Base-by-base conservation (phyloP, 2,888 invertebrate genomes). In the Andrena flavipes region DNA sequence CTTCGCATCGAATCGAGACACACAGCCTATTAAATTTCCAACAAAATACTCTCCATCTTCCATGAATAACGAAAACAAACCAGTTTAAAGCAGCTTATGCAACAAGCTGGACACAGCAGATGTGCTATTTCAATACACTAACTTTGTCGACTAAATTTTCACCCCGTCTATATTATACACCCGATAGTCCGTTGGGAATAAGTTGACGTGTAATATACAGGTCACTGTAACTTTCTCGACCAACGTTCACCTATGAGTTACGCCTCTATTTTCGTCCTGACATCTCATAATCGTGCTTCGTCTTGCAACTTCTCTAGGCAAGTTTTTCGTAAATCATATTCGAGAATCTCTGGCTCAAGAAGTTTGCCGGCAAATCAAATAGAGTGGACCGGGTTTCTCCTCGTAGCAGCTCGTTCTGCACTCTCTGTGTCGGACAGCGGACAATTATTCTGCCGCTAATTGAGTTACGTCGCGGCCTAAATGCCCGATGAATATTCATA, bases 401-500 rank as follows among this genome's bases (percentile, higher is more conserved):
- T 74, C 82, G 78, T 82, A 82, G 80, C 75, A 79, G 74, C 82
- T 86, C 82, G 76, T 84, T 80, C 84, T 80, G 74, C 74, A 84
- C 79, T 79, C 87, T 84, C 87, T 84, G 82, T 81, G 78, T 88
- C 86, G 90, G 88, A 88, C 89, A 87, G 82, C 80, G 88, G 83
- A 88, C 90, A 91, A 92, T 91, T 91, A 91, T 92, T 92, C 90
- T 85, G 69, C 85, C 88, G 87, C 89, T 91, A 91, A 92, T 92
- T 91, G 92, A 92, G 90, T 91, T 92, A 91, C 89, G 89, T 84
- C 87, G 81, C 87, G 86, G 89, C 89, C 91, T 90, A 91, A 92
- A 91, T 90, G 89, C 89, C 73, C 84, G 84, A 91, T 93, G 91
- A 93, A 92, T 92, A 92, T 92, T 92, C 91, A 92, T 91, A 88